These are phyloP conservation scores for Lepus townsendii DNA, from an alignment of 2,797 vertebrate species.

Conservation along the genomic window DNA sequence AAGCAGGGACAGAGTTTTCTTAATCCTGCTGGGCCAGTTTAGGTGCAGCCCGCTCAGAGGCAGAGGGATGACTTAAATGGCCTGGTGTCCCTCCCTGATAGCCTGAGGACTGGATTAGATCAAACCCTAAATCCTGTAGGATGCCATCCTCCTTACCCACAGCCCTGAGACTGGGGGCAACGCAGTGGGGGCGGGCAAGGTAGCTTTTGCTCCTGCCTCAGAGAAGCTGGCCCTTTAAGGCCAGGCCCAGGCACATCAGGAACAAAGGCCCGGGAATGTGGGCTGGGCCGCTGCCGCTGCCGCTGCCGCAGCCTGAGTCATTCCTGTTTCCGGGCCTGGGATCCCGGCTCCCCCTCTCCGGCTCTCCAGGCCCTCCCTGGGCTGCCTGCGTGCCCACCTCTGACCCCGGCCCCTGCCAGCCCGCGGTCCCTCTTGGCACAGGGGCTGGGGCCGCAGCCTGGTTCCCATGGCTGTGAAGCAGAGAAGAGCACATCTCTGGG, in stretches of 20 bases:
- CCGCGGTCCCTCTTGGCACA: not conserved
- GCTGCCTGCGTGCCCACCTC: not conserved
- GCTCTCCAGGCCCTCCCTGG: not conserved
- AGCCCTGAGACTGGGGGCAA: not conserved
- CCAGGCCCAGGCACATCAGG: not conserved
- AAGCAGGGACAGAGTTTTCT: not conserved
- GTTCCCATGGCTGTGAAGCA: too few species aligned
- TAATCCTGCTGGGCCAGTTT: not conserved
- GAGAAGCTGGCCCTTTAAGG: constrained; percentile 79
- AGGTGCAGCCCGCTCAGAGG: not conserved
- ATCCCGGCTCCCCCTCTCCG: not conserved
- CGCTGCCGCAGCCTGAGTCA: constrained; percentile 70
- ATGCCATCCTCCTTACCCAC: too few species aligned
- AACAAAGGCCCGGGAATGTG: constrained; percentile 76
- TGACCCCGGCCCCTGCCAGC: too few species aligned
- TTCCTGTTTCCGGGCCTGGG: not conserved
- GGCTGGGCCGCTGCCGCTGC: constrained; percentile 40
- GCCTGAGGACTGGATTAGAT: not conserved
- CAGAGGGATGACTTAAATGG: not conserved
- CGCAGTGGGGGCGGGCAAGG: not conserved
- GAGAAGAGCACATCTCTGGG: not conserved
- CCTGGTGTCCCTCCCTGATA: not conserved
- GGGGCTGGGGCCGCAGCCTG: too few species aligned
- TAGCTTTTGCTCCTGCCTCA: too few species aligned
- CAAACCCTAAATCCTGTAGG: not conserved